phyloP scores from a whole-genome alignment of 2,888 invertebrate species.

The Ophraella communa region DNA sequence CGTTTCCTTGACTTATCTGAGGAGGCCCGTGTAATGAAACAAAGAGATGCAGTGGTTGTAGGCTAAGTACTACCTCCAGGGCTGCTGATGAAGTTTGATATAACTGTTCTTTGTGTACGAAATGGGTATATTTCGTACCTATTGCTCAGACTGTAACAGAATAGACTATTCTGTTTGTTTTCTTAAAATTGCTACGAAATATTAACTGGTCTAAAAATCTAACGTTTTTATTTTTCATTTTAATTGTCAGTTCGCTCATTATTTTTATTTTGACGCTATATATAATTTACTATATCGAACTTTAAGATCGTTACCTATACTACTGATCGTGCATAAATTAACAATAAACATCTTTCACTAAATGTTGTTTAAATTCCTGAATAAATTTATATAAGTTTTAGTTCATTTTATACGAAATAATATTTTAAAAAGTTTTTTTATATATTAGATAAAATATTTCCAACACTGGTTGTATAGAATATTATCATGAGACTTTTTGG shows the following conservation, averaged over 20 bases:
- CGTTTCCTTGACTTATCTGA: too few relatives aligned
- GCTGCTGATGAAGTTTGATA: too few relatives aligned
- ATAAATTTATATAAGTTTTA: neutral
- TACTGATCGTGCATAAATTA: slow-evolving; percentile 1
- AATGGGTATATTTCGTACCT: too few relatives aligned
- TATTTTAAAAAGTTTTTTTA: neutral
- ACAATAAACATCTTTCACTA: neutral
- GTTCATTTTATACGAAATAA: neutral
- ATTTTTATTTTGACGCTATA: neutral
- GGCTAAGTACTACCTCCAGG: too few relatives aligned
- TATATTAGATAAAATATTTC: neutral
- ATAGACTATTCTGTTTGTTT: too few relatives aligned
- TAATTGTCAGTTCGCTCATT: neutral
- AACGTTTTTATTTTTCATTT: neutral
- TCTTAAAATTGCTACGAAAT: too few relatives aligned
- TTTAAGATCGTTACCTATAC: neutral
- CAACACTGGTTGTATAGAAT: too few relatives aligned
- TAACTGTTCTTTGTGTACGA: too few relatives aligned
- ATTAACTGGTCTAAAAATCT: neutral
- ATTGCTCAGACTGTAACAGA: too few relatives aligned
- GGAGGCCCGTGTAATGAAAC: too few relatives aligned
- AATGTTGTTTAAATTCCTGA: neutral
- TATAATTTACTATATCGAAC: neutral
- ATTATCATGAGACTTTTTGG: too few relatives aligned
- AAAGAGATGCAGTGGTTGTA: too few relatives aligned